These are phyloP conservation scores for Pterocles orientalis DNA, from an alignment of 2,113 vertebrate genomes.

Conservation along the genomic window DNA sequence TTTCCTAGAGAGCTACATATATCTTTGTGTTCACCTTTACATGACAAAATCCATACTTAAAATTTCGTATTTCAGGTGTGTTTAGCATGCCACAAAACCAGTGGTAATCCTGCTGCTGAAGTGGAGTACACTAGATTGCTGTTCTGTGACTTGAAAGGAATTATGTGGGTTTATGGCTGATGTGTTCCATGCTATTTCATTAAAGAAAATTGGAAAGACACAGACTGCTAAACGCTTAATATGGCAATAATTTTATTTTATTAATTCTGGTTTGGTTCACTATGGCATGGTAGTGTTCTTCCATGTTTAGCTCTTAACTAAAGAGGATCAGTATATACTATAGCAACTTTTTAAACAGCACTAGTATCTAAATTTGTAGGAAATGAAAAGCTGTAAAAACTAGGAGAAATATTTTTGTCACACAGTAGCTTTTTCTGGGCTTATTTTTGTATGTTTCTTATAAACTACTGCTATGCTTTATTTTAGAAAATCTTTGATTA, in stretches of 20 bases:
- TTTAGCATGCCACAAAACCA: background rate
- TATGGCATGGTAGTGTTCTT: fast-evolving
- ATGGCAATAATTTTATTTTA: background rate
- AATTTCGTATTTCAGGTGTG: background rate
- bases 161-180: background rate
- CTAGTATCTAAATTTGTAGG: background rate
- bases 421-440: background rate
- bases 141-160: background rate
- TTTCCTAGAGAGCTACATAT: background rate
- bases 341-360: background rate
- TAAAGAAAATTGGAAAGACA: background rate
- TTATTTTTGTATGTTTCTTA: background rate
- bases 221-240: background rate
- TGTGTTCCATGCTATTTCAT: background rate
- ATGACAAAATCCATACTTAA: background rate
- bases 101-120: background rate
- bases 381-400: background rate
- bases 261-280: background rate
- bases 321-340: background rate
- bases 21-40: background rate
- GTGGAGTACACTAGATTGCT: background rate
- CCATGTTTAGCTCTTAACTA: background rate
- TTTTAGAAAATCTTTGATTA: background rate
- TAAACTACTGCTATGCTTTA: background rate
- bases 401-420: background rate